Conservation (phyloP, 2,888 invertebrate species). For the Volucella inflata region DNA sequence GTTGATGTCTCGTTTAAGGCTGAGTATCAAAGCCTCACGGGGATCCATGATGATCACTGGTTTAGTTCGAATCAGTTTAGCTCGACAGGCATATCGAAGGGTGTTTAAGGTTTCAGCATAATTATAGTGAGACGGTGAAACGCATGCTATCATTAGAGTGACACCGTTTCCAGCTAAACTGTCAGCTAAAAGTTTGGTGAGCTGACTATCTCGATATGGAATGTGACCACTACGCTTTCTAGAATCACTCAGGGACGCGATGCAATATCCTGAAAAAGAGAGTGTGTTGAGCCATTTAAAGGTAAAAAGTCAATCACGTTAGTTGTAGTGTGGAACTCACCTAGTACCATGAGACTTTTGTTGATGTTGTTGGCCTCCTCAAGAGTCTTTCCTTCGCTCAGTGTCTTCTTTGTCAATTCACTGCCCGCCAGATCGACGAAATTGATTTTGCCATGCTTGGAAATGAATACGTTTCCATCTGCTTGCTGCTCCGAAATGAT, state of each 20-base stretch:
- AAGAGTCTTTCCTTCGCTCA: constrained; percentile 93
- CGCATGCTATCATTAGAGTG: constrained; percentile 97
- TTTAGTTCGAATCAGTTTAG: constrained; percentile 96
- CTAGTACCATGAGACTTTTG: constrained; percentile 96
- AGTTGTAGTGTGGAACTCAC: constrained; percentile 83
- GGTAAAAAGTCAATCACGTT: neutral
- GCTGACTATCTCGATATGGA: constrained; percentile 96
- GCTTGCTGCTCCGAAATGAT: constrained; percentile 94
- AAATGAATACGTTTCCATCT: constrained; percentile 92
- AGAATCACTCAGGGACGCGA: constrained; percentile 94
- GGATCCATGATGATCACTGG: constrained; percentile 98
- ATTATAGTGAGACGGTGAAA: constrained; percentile 94
- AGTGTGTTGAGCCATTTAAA: neutral
- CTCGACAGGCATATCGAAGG: constrained; percentile 94
- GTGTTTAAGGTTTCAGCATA: constrained; percentile 95
- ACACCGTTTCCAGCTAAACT: constrained; percentile 97
- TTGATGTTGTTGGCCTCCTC: constrained; percentile 98
- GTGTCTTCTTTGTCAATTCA: constrained; percentile 96
- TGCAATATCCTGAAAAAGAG: constrained; percentile 91
- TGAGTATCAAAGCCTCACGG: constrained; percentile 94
- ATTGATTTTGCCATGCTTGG: constrained; percentile 96
- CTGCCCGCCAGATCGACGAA: constrained; percentile 98
- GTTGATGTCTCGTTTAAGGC: constrained; percentile 93
- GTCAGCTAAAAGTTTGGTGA: constrained; percentile 96
- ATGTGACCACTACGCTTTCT: constrained; percentile 93